Base-by-base conservation (phyloP, 1,140 invertebrate species). In the Arion vulgaris region DNA sequence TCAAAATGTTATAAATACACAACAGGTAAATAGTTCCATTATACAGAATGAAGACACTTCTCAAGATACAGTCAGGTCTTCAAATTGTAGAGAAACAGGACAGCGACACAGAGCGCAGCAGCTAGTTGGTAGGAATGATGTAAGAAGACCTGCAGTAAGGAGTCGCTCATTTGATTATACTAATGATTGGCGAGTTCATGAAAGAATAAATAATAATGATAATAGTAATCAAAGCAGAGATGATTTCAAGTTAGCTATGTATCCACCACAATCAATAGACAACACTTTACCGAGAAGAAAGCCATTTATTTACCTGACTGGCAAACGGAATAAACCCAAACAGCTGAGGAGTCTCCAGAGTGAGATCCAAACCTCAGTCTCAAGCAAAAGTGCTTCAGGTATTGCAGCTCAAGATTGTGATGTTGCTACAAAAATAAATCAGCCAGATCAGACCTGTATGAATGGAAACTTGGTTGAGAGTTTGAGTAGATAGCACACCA, bases 141-240 rank as follows among this genome's bases (percentile, higher is more conserved):
- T n/a, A 1, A 68, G 51, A 28, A 79, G 38, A n/a, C 57, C 53
- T 26, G 36, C 23, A 5, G 34, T 11, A 34, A 49, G 76, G 32
- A 79, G 76, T 39, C 51, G 76, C 32, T 79, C 76, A 2, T 62
- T 79, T 68, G 76, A 79, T 41, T 62, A 34, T 45, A 66, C 5
- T 19, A 28, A 36, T 9, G 57, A 68, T n/a, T 17, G 23, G 32
- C 13, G 36, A 34, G 57, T 79, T 19, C 7, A 26, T 9, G 17
- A 23, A 28, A 13, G 13, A 17, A n/a, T n/a, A n/a, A 41, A 62
- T 0, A 68, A 4, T 17, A 26, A 28, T 45, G 36, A 79, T 4
- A 36, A 28, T 62, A 41, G 1, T 57, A 28, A 77, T 51, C 9
- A n/a, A 57, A 57, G 53, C 57, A 39, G 32, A 39, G 76, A 79